These are phyloP conservation scores for Anguilla megastoma DNA, from an alignment of 2,797 vertebrate species.

Conservation along the genomic window DNA sequence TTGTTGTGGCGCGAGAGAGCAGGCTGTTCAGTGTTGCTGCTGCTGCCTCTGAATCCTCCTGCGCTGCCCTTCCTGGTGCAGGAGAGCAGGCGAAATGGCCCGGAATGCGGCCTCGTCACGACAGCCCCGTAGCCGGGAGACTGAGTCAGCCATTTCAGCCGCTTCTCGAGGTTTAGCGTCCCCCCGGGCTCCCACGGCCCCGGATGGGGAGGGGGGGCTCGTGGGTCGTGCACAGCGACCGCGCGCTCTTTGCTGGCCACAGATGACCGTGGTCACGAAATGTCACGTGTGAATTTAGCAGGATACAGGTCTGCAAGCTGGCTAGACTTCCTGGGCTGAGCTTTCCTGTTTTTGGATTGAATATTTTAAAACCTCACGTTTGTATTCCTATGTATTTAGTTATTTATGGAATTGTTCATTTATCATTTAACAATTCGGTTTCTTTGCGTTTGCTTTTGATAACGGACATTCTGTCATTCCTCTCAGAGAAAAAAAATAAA, in stretches of 20 bases:
- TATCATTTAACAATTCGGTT: too few relatives aligned
- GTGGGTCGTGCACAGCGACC: not conserved
- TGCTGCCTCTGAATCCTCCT: not conserved
- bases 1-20: not conserved
- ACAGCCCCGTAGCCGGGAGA: not conserved
- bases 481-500: too few relatives aligned
- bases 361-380: not conserved
- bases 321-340: not conserved
- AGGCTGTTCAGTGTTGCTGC: not conserved
- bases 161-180: not conserved
- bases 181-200: not conserved
- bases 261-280: not conserved
- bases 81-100: not conserved
- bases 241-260: not conserved
- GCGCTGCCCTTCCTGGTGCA: not conserved
- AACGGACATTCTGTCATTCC: too few relatives aligned
- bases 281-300: not conserved
- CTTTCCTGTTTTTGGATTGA: not conserved
- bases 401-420: not conserved
- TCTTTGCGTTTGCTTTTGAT: too few relatives aligned
- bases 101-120: not conserved
- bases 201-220: not conserved
- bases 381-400: not conserved
- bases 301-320: not conserved
- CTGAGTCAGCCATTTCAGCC: not conserved